Conservation (phyloP, 2,888 invertebrate genomes). For the Archips crataeganus region DNA sequence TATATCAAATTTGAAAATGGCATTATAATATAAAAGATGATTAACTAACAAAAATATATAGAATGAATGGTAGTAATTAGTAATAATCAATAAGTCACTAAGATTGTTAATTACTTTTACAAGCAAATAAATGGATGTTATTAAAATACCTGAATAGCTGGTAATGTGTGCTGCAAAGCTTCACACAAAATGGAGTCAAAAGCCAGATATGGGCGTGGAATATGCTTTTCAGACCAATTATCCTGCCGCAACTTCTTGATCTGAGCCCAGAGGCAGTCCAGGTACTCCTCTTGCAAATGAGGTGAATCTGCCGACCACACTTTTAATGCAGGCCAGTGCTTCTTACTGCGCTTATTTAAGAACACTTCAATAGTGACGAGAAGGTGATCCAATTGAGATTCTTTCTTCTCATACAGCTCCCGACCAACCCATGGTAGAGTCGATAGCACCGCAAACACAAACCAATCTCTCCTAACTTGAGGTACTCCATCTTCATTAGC, state of each 20-base stretch:
- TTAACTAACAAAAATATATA: too few species aligned
- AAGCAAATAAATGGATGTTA: too few species aligned
- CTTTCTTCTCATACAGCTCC: conserved; percentile 98
- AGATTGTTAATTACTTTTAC: too few species aligned
- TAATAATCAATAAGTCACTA: too few species aligned
- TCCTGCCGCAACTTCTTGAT: conserved; percentile 93
- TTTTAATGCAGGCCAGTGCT: conserved; percentile 96
- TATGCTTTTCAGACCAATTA: conserved; percentile 99
- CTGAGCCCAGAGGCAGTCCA: conserved; percentile 98
- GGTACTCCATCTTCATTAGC: conserved; percentile 98
- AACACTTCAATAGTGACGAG: conserved; percentile 96
- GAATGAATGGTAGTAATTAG: too few species aligned
- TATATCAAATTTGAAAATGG: too few species aligned
- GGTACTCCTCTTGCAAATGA: conserved; percentile 98
- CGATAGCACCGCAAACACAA: conserved; percentile 95
- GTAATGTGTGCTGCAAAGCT: conserved; percentile 97
- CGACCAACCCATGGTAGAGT: conserved; percentile 98
- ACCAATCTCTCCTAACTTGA: conserved; percentile 94
- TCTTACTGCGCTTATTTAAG: conserved; percentile 95
- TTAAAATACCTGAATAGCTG: conserved; percentile 88
- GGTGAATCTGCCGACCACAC: conserved; percentile 98
- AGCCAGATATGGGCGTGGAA: conserved; percentile 97
- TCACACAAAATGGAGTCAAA: conserved; percentile 98
- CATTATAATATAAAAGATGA: too few species aligned
- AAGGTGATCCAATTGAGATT: conserved; percentile 95